Percentiles rank a stretch among this genome's conserved stretches.
Conservation (phyloP, 2,797 vertebrate species). For the Gephyroberyx darwinii region DNA sequence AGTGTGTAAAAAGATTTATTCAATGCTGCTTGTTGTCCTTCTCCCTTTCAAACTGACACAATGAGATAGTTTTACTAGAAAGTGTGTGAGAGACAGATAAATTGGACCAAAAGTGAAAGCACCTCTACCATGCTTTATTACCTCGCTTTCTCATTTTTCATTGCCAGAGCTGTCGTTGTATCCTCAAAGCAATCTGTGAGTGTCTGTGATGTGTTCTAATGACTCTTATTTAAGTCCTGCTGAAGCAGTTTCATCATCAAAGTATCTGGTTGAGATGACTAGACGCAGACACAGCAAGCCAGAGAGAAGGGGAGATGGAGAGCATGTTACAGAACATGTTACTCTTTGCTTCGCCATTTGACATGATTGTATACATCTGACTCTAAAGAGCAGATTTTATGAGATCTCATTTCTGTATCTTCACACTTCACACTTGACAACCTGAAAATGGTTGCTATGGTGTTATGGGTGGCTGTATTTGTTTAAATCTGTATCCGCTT, state of each 20-base stretch:
- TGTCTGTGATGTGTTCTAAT: conserved; percentile 51
- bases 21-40: conserved; percentile 41
- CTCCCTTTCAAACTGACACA: conserved; percentile 24
- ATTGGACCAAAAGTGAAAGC: conserved; percentile 37
- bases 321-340: conserved; percentile 37
- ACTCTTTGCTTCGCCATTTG: conserved; percentile 3
- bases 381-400: too few relatives aligned
- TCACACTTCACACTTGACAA: not conserved
- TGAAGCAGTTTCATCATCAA: conserved; percentile 43
- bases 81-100: conserved; percentile 26
- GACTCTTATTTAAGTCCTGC: conserved; percentile 43
- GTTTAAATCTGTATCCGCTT: too few relatives aligned
- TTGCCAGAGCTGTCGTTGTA: conserved; percentile 41
- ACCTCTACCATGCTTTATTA: conserved; percentile 47
- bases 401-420: not conserved
- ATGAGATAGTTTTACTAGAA: conserved; percentile 39
- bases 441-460: too few relatives aligned
- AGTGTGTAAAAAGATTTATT: not conserved
- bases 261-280: conserved; percentile 30
- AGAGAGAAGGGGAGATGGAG: not conserved
- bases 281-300: conserved; percentile 30
- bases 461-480: too few relatives aligned
- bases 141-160: conserved; percentile 24
- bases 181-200: conserved; percentile 57
- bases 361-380: not conserved